Percentiles rank a stretch among this genome's conserved stretches.
phyloP scores from a whole-genome alignment of 2,888 invertebrate species.

The Agonopterix alstromeriana region DNA sequence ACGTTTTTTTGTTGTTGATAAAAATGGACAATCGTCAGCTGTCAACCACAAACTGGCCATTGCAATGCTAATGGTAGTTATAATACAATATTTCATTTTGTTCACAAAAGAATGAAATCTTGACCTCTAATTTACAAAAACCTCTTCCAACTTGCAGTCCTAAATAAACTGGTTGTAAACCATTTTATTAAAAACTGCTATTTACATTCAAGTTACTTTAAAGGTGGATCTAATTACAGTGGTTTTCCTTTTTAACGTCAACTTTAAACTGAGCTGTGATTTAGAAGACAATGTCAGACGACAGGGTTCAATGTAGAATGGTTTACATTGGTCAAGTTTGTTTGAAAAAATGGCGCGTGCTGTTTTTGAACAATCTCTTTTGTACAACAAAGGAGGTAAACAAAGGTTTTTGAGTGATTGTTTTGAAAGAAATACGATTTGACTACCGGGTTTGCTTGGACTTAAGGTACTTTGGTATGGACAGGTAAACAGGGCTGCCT shows the following conservation, averaged over 20 bases:
- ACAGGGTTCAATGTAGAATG: background rate
- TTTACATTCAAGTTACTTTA: background rate
- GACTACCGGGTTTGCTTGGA: constrained; percentile 21
- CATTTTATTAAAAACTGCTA: background rate
- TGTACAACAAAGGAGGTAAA: constrained; percentile 1
- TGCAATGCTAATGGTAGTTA: constrained; percentile 20
- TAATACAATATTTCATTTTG: constrained; percentile 9
- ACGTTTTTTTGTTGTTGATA: constrained; percentile 12
- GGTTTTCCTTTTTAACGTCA: background rate
- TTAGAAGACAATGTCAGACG: background rate
- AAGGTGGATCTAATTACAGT: background rate
- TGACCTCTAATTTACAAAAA: background rate
- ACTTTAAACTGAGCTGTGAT: background rate
- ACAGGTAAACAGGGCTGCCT: no score
- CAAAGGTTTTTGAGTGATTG: constrained; percentile 26
- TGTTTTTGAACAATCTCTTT: constrained; percentile 2
- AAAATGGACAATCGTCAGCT: constrained; percentile 38
- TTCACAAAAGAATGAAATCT: background rate
- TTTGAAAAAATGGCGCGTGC: constrained; percentile 20
- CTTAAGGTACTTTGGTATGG: background rate
- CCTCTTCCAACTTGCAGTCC: background rate
- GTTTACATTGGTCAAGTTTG: constrained; percentile 5
- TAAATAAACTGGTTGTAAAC: background rate
- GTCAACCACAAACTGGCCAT: constrained; percentile 60
- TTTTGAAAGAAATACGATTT: constrained; percentile 29